Evolutionary conservation across 2,888 invertebrate species (phyloP).

Genomic region (Schizaphis graminum): DNA sequence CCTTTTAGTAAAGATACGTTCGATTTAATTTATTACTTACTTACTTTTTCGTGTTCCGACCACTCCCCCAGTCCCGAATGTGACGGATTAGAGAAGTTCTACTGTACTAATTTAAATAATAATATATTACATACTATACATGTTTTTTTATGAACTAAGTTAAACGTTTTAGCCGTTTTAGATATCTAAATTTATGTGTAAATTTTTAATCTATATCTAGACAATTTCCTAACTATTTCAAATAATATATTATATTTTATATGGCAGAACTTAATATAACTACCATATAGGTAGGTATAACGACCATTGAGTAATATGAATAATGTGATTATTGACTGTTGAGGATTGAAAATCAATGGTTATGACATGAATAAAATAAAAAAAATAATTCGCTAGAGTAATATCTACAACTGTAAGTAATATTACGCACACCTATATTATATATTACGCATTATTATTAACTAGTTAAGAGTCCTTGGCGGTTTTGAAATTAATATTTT

Average conservation of each 20-base stretch:
- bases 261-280: background rate
- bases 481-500: constrained; percentile 31
- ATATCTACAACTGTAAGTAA: background rate
- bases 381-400: background rate
- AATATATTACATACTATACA: background rate
- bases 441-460: background rate
- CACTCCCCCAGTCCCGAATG: too few relatives aligned
- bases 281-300: background rate
- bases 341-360: background rate
- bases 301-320: background rate
- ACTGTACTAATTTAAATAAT: background rate
- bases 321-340: background rate
- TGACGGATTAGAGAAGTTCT: too few relatives aligned
- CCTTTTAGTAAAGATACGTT: background rate
- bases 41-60: too few relatives aligned
- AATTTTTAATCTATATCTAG: background rate
- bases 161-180: background rate
- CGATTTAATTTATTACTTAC: background rate
- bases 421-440: background rate
- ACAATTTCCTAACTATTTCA: background rate
- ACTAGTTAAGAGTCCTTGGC: constrained; percentile 29
- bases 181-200: background rate
- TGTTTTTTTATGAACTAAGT: background rate
- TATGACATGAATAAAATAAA: background rate
- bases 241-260: background rate